Percentiles rank a stretch among this genome's conserved stretches.
phyloP scores from a whole-genome alignment of 2,113 vertebrate species.

The Ciconia maguari region DNA sequence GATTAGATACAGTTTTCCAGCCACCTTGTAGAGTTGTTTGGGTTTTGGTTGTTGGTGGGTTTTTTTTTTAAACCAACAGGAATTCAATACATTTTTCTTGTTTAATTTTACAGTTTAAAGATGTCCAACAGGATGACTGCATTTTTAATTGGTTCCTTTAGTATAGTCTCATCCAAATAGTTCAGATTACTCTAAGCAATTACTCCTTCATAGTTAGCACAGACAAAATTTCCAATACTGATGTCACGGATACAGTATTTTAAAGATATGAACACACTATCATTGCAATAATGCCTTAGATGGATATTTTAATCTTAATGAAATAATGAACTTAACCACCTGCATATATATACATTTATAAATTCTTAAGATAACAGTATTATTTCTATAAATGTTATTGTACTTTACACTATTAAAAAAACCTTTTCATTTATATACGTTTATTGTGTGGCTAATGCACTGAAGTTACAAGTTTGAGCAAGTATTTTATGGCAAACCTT shows the following conservation, averaged over 20 bases:
- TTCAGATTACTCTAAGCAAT: background rate
- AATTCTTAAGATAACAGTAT: background rate
- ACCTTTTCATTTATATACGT: background rate
- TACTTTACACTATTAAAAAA: background rate
- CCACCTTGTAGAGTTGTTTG: background rate
- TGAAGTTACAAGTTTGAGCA: background rate
- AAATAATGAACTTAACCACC: background rate
- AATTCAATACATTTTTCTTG: background rate
- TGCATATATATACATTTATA: background rate
- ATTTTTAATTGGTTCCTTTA: background rate
- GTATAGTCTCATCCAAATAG: background rate
- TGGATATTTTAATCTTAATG: background rate
- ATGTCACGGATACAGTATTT: background rate
- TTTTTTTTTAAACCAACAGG: background rate
- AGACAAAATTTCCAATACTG: background rate
- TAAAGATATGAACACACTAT: background rate
- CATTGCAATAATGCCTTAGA: background rate
- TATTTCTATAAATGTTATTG: background rate
- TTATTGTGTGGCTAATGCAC: background rate
- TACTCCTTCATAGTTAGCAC: background rate
- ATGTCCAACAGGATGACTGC: background rate
- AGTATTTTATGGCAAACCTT: background rate
- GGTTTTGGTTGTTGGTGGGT: background rate
- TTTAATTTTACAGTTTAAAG: background rate
- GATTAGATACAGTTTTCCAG: background rate